A percentile compares a stretch with the other conserved stretches of the same genome.
Conservation (phyloP, 2,797 vertebrate species). For the Odontamblyopus rebecca region DNA sequence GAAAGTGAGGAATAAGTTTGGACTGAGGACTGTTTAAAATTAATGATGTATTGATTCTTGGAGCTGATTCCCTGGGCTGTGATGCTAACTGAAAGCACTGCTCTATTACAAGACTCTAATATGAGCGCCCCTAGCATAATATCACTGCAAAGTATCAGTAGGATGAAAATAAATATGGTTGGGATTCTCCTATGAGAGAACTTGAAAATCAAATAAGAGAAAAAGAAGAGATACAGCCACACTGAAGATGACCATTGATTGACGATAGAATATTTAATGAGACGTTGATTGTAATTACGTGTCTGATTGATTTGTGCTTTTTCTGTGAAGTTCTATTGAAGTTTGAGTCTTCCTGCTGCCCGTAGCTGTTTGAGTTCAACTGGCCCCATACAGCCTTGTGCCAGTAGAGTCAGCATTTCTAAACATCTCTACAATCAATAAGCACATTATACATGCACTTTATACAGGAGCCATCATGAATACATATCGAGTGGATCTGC, state of each 20-base stretch:
- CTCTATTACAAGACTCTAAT: too few species aligned
- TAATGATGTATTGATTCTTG: too few species aligned
- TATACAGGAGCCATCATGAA: slow-evolving; percentile 23
- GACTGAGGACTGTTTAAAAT: too few species aligned
- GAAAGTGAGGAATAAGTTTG: too few species aligned
- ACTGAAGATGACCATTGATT: slow-evolving; percentile 11
- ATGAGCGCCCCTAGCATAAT: too few species aligned
- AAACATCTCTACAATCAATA: slow-evolving; percentile 45
- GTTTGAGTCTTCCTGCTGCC: background rate
- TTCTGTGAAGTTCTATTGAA: slow-evolving; percentile 3
- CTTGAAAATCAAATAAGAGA: background rate
- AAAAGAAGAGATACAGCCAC: background rate
- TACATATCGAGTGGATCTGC: slow-evolving; percentile 20
- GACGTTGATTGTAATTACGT: background rate
- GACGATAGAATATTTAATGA: slow-evolving; percentile 6
- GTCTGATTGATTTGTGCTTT: slow-evolving; percentile 3
- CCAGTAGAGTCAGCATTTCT: slow-evolving; percentile 38
- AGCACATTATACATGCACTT: slow-evolving; percentile 43
- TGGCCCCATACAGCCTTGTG: slow-evolving; percentile 14
- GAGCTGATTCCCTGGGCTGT: too few species aligned
- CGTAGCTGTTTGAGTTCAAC: slow-evolving; percentile 15
- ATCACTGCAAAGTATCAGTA: too few species aligned
- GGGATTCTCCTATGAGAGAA: too few species aligned
- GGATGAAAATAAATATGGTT: too few species aligned
- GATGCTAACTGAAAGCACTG: too few species aligned